phyloP scores from a whole-genome alignment of 1,140 invertebrate genomes.

The Ganaspis sp. region DNA sequence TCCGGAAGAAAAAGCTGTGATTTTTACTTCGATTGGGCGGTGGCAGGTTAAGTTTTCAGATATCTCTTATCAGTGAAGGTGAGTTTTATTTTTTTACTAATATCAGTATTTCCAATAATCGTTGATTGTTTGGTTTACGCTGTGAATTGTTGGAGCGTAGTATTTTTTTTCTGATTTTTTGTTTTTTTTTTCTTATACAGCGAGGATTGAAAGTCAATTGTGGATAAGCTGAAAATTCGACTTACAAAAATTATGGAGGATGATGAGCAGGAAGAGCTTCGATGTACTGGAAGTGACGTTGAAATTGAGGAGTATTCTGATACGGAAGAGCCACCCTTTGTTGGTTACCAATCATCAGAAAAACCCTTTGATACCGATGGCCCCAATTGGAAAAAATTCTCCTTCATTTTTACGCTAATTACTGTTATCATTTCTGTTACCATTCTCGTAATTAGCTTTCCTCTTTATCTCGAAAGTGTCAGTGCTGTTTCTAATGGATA shows the following conservation, averaged over 20 bases:
- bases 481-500: slow-evolving; percentile 67
- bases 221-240: background rate
- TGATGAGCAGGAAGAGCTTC: slow-evolving; percentile 71
- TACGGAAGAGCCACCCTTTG: slow-evolving; percentile 69
- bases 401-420: slow-evolving; percentile 63
- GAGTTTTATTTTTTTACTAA: background rate
- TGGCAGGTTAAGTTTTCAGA: slow-evolving; percentile 56
- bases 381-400: slow-evolving; percentile 68
- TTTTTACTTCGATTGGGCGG: slow-evolving; percentile 43
- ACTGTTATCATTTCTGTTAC: slow-evolving; percentile 65
- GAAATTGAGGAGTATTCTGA: slow-evolving; percentile 73
- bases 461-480: slow-evolving; percentile 69
- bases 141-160: too few relatives aligned
- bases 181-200: background rate
- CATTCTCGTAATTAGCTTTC: slow-evolving; percentile 65
- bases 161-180: background rate
- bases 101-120: background rate
- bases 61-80: background rate
- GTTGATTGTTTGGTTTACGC: too few relatives aligned
- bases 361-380: slow-evolving; percentile 71
- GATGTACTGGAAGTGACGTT: slow-evolving; percentile 69
- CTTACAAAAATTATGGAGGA: slow-evolving; percentile 64
- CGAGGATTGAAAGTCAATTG: background rate
- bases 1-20: background rate
- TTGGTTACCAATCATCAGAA: slow-evolving; percentile 66